Evolutionary conservation across 1,140 invertebrate genomes (phyloP), one percentile per base, ranked within the genome.

Genomic region (Cydia strobilella): DNA sequence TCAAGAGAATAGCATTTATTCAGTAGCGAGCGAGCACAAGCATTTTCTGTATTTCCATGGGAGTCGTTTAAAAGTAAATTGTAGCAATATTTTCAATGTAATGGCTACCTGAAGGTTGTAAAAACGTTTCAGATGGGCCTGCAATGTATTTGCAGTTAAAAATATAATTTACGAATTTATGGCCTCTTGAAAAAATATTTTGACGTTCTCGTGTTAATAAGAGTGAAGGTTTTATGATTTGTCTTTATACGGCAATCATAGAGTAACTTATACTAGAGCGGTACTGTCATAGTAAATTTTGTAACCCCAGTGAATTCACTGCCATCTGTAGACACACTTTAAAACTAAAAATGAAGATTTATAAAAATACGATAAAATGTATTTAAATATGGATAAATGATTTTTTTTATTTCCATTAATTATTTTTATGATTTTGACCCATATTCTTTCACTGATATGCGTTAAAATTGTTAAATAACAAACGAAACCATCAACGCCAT

Each of bases 11-110:
- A 31, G 65, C 65, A 69, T 35, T 69, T 31, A 69, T 69, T 69
- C 65, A n/a, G 65, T 23, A 39, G 35, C 15, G 25, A 25, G 15
- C 13, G n/a, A 39, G 35, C 65, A 42, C 65, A 69, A 69, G 31
- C 65, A 35, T 69, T 69, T 69, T 2, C 27, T 69, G 42, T 69
- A 69, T 35, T 18, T 39, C 65, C 65, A 69, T 69, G 65, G 65
- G 65, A 69, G 65, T 69, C 65, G 65, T 69, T 69, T 69, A 69
- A 69, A 35, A 69, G 65, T 69, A 69, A 69, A 69, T 69, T 69
- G 65, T 69, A 69, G 65, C 65, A 39, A 69, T 69, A 69, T 69
- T 69, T 69, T 69, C 65, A 69, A 39, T 69, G 65, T 69, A 69
- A 69, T 69, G 65, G 65, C 65, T n/a, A 69, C 65, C 65, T 69